Conservation (phyloP, 2,797 vertebrate species). For the Discoglossus pictus region DNA sequence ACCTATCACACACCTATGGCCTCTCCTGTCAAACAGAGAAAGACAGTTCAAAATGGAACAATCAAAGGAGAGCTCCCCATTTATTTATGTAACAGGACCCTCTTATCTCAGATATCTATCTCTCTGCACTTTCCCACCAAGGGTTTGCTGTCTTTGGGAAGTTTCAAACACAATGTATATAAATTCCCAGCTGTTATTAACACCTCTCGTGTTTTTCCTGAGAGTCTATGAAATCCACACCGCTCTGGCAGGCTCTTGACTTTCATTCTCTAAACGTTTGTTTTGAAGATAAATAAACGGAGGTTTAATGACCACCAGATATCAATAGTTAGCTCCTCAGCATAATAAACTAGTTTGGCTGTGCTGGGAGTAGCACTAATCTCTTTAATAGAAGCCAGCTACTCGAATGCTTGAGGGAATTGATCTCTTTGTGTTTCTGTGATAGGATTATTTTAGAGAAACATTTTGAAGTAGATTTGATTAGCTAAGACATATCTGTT, state of each 20-base stretch:
- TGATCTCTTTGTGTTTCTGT: no score
- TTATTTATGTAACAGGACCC: conserved; percentile 28
- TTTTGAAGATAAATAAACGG: conserved; percentile 17
- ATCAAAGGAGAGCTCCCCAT: neutral
- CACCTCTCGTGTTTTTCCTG: neutral
- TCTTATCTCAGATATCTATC: conserved; percentile 18
- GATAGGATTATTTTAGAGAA: no score
- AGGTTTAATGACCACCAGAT: conserved; percentile 4
- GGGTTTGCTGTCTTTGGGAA: conserved; percentile 9
- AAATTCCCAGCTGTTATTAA: conserved; percentile 22
- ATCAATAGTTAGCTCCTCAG: neutral
- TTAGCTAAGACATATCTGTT: no score
- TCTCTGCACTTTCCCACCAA: conserved; percentile 26
- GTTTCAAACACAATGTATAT: neutral
- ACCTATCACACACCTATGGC: no score
- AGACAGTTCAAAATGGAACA: no score
- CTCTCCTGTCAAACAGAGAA: no score
- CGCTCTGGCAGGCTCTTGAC: neutral
- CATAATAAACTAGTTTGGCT: conserved; percentile 4
- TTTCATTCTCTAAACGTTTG: neutral
- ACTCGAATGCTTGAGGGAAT: neutral
- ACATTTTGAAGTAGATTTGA: no score
- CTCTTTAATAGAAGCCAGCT: neutral
- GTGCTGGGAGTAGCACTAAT: conserved; percentile 1
- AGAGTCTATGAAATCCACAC: conserved; percentile 10